Evolutionary conservation across 2,113 vertebrate species (phyloP), one percentile per base, ranked within the genome.

Genomic region (Emydura subglobosa): DNA sequence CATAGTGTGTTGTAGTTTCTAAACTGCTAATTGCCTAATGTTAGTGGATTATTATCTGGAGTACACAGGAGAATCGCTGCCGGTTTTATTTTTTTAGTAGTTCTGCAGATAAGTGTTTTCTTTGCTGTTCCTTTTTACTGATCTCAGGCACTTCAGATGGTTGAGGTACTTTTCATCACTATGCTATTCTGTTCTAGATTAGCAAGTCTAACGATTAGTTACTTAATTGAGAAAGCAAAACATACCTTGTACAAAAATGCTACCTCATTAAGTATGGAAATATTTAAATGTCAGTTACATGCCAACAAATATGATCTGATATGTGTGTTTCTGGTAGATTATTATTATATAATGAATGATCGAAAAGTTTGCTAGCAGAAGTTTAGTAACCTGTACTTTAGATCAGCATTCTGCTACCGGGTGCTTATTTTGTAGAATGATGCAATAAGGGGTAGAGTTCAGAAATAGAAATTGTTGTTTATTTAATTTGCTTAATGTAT

Each of bases 131-230:
- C 91, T 94, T 91, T 94, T 93, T 87, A 21, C 91, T 42, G 42
- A 53, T 86, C 74, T 93, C 90, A 82, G 86, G 79, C 84, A 53
- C 90, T 96, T 96, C 94, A 94, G 94, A 84, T 92, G 89, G 85
- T 94, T 92, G 92, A 98, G 97, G 94, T 97, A 96, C 83, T 96
- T 96, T 89, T 95, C 24, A 94, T 91, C n/a, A 5, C 93, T 97
- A 19, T 82, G 83, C 39, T 79, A 86, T 96, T 89, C 96, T 87
- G 57, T 83, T 96, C 51, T 96, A 39, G 84, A 47, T 93, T 78
- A 85, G 16, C 74, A 24, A 91, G 21, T 95, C 25, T 97, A 91
- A 72, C 6, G 17, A 59, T 39, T 79, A 61, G 12, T 53, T 59
- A 42, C 74, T 82, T 88, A 92, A 44, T 3, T 44, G 82, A 34